Percentiles rank a stretch among this genome's conserved stretches.
These are phyloP conservation scores for Volucella zonaria DNA, from an alignment of 2,888 invertebrate genomes.

Conservation along the genomic window DNA sequence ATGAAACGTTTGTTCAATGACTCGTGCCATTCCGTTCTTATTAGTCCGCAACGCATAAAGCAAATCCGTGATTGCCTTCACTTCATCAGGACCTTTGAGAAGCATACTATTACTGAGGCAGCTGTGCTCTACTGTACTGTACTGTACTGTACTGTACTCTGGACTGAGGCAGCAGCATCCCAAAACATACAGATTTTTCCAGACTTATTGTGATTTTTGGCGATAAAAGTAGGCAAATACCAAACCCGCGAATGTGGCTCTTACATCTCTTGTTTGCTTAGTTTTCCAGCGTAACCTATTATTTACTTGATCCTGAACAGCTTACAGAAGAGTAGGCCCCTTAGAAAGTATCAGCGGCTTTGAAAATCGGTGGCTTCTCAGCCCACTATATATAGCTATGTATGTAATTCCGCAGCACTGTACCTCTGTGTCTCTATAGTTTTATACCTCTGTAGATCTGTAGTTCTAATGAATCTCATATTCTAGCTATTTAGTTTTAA, in stretches of 20 bases:
- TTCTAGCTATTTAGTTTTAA: too few species aligned
- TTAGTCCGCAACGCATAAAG: conserved; percentile 1
- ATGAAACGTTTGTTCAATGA: conserved; percentile 10
- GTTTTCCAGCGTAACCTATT: conserved; percentile 11
- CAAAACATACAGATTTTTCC: conserved; percentile 3
- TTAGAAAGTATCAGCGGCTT: too few species aligned
- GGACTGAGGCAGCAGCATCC: conserved; percentile 31
- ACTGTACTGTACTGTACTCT: too few species aligned
- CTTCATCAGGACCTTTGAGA: too few species aligned
- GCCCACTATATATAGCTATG: too few species aligned
- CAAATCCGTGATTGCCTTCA: background rate
- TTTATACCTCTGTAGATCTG: too few species aligned
- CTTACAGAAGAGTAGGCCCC: background rate
- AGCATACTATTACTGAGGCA: too few species aligned
- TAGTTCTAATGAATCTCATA: too few species aligned
- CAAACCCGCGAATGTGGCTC: background rate
- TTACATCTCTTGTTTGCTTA: conserved; percentile 1
- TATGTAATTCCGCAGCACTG: too few species aligned
- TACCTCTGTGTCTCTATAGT: too few species aligned
- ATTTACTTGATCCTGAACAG: background rate
- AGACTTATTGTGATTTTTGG: background rate
- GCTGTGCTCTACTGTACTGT: too few species aligned
- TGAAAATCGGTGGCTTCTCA: too few species aligned
- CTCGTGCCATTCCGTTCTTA: background rate
- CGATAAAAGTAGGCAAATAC: conserved; percentile 27